Evolutionary conservation across 1,140 invertebrate genomes (phyloP), one percentile per base, ranked within the genome.

Genomic region (Trichomalopsis sarcophagae): DNA sequence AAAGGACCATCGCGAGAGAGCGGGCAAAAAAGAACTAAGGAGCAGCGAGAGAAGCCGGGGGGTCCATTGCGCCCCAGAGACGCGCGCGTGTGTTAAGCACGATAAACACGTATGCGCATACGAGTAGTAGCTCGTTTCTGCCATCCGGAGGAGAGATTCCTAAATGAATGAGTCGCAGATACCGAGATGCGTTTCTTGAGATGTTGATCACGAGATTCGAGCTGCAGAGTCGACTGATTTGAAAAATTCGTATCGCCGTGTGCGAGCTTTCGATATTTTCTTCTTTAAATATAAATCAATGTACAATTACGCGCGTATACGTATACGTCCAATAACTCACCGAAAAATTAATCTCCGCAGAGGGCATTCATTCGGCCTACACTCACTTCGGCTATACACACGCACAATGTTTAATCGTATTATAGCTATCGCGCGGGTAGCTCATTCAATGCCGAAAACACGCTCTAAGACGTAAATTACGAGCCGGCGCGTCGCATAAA

Each of bases 81-180:
- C 71, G 86, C 86, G 89, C 87, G 89, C 87, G 87, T 79, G 55
- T 88, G 86, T 89, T 90, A 62, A 90, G 89, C 86, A 81, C 86
- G 44, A 85, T 86, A 76, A 88, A 90, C 89, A 88, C 88, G 88
- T 88, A 88, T 21, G 89, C 89, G 87, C 33, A 36, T 36, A 6
- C 33, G 33, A 36, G 33, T 36, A 36, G 27, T 36, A 87, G 78
- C 23, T 75, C 76, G 71, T 36, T n/a, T 75, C 36, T 13, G 55
- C 27, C n/a, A 44, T 71, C 47, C 13, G 14, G 75, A 79, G 44
- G 62, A 80, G 62, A 47, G 4, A 84, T 80, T 30, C 74, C 7
- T 11, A 33, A 69, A 68, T 69, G 23, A 50, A 82, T 62, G 30
- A 73, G 30, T 13, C 66, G 36, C 50, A 74, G 27, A 73, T 44